Percentiles rank a stretch among this genome's conserved stretches.
These are phyloP conservation scores for Heliconius hermathena DNA, from an alignment of 1,140 invertebrate genomes.

Conservation along the genomic window DNA sequence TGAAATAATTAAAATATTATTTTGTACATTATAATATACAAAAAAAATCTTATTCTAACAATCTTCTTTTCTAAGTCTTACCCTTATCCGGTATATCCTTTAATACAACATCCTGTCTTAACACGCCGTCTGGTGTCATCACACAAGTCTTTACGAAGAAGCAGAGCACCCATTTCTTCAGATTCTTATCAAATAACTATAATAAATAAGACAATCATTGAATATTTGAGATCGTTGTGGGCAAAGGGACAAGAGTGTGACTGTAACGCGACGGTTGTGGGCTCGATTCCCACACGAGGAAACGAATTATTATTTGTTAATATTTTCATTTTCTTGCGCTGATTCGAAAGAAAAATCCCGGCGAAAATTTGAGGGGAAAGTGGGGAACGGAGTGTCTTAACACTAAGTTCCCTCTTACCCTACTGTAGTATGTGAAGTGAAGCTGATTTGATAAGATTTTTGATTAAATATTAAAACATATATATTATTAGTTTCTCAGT, in stretches of 20 bases:
- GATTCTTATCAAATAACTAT: constrained; percentile 33
- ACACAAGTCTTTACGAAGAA: constrained; percentile 43
- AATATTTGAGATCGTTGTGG: too few species aligned
- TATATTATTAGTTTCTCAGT: background rate
- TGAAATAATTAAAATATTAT: too few species aligned
- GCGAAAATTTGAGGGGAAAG: background rate
- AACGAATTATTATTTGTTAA: too few species aligned
- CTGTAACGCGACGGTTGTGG: too few species aligned
- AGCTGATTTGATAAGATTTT: background rate
- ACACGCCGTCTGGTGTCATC: constrained; percentile 52
- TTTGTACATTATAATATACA: too few species aligned
- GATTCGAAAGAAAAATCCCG: too few species aligned
- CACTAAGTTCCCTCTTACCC: background rate
- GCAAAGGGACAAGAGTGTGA: too few species aligned
- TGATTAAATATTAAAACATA: background rate
- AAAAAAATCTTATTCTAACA: too few species aligned
- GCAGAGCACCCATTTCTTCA: constrained; percentile 53
- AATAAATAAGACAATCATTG: background rate
- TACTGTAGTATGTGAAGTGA: background rate
- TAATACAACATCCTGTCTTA: constrained; percentile 49
- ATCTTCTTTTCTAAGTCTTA: constrained; percentile 23
- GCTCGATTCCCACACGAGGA: too few species aligned
- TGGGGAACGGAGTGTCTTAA: background rate
- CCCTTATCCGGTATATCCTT: constrained; percentile 42
- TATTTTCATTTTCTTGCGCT: too few species aligned